Base-by-base conservation (phyloP, 2,113 vertebrate species). In the Copsychus sechellarum region DNA sequence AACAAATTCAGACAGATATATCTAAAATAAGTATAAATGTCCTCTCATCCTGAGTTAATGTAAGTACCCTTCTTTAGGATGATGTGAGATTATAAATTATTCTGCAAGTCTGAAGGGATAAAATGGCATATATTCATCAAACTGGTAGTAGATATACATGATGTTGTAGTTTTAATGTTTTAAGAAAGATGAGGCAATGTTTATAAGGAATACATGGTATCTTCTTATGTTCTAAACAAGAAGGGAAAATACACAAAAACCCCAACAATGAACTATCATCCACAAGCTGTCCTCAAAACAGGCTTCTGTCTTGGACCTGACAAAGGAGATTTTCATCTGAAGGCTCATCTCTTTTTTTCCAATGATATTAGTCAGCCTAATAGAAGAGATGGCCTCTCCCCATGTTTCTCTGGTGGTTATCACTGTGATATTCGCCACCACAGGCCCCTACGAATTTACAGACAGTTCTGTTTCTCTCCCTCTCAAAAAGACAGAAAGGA, bases 171-270 rank as follows among this genome's bases (percentile, higher is more conserved):
- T 90, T 53, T 14, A 51, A 65, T 51, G 9, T 20, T 67, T 88
- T 60, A 61, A 72, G 40, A 77, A 61, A 86, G 80, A 71, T 26
- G 14, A 72, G 4, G 8, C 11, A 61, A 40, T 4, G 7, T 19
- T 62, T 38, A 17, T 29, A 34, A 64, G 64, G 26, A 76, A 69
- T 88, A 28, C 20, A 16, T 21, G 21, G 1, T 29, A 3, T n/a
- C 25, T 67, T 72, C 50, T 74, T 54, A 14, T 23, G 5, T 4
- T 91, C 22, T 64, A 43, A 42, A 11, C 10, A 22, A 25, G 34
- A 54, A 26, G 2, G 18, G 1, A 11, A 54, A 56, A 34, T 7
- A 45, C 13, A 16, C 5, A 8, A 42, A 42, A 14, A 1, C 3
- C 2, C 11, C 9, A 73, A 7, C 15, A 76, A 33, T 8, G 60